Evolutionary conservation across 2,888 invertebrate genomes (phyloP).

Genomic region (Caenorhabditis panamensis): DNA sequence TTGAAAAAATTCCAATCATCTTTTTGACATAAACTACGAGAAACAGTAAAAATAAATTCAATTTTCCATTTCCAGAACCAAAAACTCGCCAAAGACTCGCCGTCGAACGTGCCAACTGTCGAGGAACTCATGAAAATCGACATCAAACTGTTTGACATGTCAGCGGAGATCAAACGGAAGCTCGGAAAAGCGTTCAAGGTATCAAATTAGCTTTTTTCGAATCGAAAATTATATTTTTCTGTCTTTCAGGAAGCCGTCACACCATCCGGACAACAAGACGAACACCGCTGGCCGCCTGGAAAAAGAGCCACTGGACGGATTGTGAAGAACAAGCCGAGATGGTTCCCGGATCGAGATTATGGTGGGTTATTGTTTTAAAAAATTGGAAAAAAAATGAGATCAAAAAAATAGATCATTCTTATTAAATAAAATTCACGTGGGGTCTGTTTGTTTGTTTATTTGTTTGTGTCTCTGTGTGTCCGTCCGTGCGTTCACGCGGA

Average conservation of each 20-base stretch:
- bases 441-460: no score
- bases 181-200: conserved; percentile 72
- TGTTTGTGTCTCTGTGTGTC: no score
- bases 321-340: conserved; percentile 66
- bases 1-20: background rate
- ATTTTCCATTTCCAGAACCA: conserved; percentile 16
- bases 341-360: conserved; percentile 66
- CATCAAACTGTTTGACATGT: conserved; percentile 70
- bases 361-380: conserved; percentile 23
- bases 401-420: no score
- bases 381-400: no score
- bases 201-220: background rate
- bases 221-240: background rate
- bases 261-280: conserved; percentile 12
- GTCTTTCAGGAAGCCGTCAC: conserved; percentile 8
- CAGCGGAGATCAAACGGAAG: conserved; percentile 69
- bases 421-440: no score
- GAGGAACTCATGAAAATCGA: conserved; percentile 64
- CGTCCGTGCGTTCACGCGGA: no score
- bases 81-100: conserved; percentile 21
- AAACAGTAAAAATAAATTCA: no score
- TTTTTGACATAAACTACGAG: no score
- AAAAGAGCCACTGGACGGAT: conserved; percentile 60
- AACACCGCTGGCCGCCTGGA: conserved; percentile 32
- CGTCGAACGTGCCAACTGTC: background rate